Base-by-base conservation (phyloP, 2,113 vertebrate species). In the Grammomys surdaster region DNA sequence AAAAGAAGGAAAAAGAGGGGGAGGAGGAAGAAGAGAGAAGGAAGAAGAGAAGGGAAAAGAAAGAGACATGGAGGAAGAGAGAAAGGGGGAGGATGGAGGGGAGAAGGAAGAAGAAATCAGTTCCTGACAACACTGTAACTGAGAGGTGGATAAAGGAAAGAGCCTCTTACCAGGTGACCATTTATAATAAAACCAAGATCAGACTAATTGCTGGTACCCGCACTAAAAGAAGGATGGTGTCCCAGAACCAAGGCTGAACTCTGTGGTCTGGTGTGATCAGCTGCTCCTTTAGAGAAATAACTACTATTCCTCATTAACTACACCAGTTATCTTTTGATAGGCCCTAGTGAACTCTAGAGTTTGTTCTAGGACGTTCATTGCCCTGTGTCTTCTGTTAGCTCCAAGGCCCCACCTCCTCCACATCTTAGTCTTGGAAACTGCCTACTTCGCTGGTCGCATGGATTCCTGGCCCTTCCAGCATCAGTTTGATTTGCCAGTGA, bases 211-310 rank as follows among this genome's bases (percentile, higher is more conserved):
- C 54, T 73, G 40, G 24, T 94, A 63, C 5, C 85, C 60, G 48
- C 7, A 58, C 26, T 67, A 85, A 91, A 92, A 20, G 89, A 92
- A 96, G 65, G 92, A 95, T 86, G 94, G 46, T 87, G 40, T 86
- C 26, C 40, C 33, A 86, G 28, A 94, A 51, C 73, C 40, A 0
- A 76, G 31, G 91, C 31, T 8, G 46, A 95, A 87, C 65, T 92
- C 17, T 58, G 58, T 65, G 40, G 60, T 89, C 54, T 86, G 77
- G 82, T 31, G n/a, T 94, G 78, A 93, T 85, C 75, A 87, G 46
- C 56, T 24, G 73, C 72, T 87, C 40, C 87, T 94, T 94, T 87
- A n/a, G 76, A 77, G 48, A 95, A 51, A n/a, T 82, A 82, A 92
- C 86, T 81, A 78, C 67, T 48, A n/a, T 86, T 92, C 58, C n/a